A percentile compares a stretch with the other conserved stretches of the same genome.
phyloP scores from a whole-genome alignment of 2,888 invertebrate species.

The Trachelus tabidus region DNA sequence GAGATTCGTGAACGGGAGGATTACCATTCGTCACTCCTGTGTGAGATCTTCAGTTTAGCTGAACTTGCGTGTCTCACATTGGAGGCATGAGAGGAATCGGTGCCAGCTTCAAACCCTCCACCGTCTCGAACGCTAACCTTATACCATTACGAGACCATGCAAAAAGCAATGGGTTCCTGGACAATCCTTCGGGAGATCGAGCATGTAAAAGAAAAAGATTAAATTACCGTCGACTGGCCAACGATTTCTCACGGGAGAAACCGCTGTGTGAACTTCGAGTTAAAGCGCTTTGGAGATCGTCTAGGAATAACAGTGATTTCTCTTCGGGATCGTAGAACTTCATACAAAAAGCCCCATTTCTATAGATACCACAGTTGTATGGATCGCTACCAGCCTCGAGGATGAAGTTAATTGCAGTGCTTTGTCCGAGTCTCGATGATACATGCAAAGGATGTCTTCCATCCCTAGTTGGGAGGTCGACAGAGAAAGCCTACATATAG shows the following conservation, averaged over 20 bases:
- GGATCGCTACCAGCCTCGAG: neutral
- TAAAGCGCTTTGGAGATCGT: constrained; percentile 30
- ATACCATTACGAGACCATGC: neutral
- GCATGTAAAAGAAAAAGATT: neutral
- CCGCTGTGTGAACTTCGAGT: constrained; percentile 30
- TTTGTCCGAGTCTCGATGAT: constrained; percentile 51
- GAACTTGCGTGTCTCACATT: neutral
- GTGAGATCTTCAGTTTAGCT: neutral
- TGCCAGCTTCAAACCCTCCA: neutral
- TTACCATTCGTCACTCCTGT: neutral
- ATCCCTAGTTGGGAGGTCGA: neutral
- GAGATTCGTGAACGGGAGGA: neutral
- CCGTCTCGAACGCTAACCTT: neutral
- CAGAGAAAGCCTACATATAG: neutral
- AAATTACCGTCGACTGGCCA: neutral
- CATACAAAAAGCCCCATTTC: neutral
- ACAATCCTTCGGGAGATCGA: neutral
- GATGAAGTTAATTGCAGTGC: constrained; percentile 47
- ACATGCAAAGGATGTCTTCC: constrained; percentile 31
- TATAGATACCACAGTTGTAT: neutral
- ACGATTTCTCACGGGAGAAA: constrained; percentile 15
- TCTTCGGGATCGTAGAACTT: constrained; percentile 37
- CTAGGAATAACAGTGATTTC: constrained; percentile 54
- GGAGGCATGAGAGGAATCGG: neutral
- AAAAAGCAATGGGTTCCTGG: neutral